phyloP scores from a whole-genome alignment of 2,888 invertebrate species.

The Carabus problematicus region DNA sequence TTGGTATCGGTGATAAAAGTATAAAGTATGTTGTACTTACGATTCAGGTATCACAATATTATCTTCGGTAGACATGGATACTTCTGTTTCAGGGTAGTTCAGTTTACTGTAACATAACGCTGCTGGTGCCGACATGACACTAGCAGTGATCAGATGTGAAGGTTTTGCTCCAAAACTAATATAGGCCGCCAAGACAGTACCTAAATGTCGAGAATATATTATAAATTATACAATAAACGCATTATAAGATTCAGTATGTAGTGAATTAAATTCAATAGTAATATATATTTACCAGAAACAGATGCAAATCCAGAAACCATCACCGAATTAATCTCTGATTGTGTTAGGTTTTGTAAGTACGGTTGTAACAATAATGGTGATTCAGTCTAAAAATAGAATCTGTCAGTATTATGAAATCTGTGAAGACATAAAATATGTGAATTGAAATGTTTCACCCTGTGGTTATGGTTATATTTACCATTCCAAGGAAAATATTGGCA shows the following conservation, averaged over 20 bases:
- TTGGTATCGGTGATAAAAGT: constrained; percentile 23
- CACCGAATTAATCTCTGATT: constrained; percentile 90
- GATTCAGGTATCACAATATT: constrained; percentile 75
- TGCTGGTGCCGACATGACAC: constrained; percentile 96
- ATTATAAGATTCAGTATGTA: constrained; percentile 2
- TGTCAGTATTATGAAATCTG: not conserved
- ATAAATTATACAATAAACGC: not conserved
- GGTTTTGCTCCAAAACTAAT: constrained; percentile 89
- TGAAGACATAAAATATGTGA: not conserved
- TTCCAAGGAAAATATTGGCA: constrained; percentile 93
- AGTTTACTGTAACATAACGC: constrained; percentile 90
- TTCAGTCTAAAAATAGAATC: constrained; percentile 73
- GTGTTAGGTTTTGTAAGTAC: constrained; percentile 82
- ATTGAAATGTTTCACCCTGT: not conserved
- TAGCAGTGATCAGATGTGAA: constrained; percentile 88
- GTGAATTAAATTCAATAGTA: not conserved
- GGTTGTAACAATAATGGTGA: constrained; percentile 89
- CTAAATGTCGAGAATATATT: constrained; percentile 57
- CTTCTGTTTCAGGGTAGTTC: constrained; percentile 89
- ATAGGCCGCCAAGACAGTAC: constrained; percentile 90
- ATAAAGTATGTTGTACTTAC: constrained; percentile 63
- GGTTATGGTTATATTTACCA: constrained; percentile 63
- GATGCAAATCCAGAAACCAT: constrained; percentile 96
- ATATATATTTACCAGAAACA: constrained; percentile 77
- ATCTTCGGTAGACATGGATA: constrained; percentile 76